These are phyloP conservation scores for Danio albolineatus DNA, from an alignment of 2,797 vertebrate genomes.

Conservation along the genomic window DNA sequence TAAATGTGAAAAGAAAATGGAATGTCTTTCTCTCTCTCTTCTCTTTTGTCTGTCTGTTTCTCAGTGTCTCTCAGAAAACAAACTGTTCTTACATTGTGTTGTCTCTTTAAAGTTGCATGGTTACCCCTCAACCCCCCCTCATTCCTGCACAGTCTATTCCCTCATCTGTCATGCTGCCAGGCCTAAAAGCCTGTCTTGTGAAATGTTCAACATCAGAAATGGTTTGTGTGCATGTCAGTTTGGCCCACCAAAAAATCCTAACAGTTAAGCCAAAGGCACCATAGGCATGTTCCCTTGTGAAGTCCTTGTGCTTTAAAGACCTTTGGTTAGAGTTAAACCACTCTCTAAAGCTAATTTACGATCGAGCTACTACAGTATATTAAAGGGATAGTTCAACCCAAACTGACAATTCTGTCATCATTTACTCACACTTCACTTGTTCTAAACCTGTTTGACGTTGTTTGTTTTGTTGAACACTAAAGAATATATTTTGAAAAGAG, in stretches of 20 bases:
- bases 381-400: too few species aligned
- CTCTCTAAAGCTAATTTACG: slow-evolving; percentile 16
- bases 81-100: slow-evolving; percentile 73
- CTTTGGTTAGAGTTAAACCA: slow-evolving; percentile 26
- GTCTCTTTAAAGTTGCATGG: slow-evolving; percentile 83
- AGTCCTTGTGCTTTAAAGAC: slow-evolving; percentile 46
- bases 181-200: slow-evolving; percentile 81
- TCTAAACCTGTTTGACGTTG: too few species aligned
- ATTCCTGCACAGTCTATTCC: slow-evolving; percentile 71
- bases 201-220: slow-evolving; percentile 81
- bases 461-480: too few species aligned
- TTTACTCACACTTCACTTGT: too few species aligned
- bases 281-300: slow-evolving; percentile 30
- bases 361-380: not conserved
- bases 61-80: slow-evolving; percentile 66
- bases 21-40: slow-evolving; percentile 70
- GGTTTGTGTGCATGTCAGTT: slow-evolving; percentile 80
- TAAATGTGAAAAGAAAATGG: slow-evolving; percentile 70
- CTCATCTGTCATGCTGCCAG: slow-evolving; percentile 76
- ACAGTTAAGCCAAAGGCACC: slow-evolving; percentile 53
- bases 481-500: too few species aligned
- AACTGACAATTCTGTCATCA: too few species aligned
- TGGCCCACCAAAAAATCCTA: slow-evolving; percentile 69
- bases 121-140: slow-evolving; percentile 58
- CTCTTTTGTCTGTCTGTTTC: slow-evolving; percentile 61